These are phyloP conservation scores for Nephila pilipes DNA, from an alignment of 1,140 invertebrate genomes.

Conservation along the genomic window DNA sequence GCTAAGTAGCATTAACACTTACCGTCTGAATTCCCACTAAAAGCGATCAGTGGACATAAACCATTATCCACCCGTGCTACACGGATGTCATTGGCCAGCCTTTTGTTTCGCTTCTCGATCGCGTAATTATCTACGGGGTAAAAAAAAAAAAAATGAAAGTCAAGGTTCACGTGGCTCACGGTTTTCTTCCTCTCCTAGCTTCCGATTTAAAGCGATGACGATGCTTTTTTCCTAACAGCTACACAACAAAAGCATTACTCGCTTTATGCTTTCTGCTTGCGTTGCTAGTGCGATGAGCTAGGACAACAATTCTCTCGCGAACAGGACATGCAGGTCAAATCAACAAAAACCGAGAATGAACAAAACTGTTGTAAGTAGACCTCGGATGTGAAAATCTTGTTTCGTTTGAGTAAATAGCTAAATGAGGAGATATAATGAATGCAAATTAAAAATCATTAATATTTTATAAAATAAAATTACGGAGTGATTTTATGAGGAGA, in stretches of 20 bases:
- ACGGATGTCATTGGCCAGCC: conserved; percentile 63
- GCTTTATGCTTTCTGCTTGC: conserved; percentile 4
- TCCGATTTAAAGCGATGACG: conserved; percentile 19
- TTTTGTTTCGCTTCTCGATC: conserved; percentile 70
- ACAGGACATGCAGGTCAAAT: too few relatives aligned
- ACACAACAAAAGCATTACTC: background rate
- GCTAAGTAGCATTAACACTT: background rate
- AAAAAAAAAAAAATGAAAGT: conserved; percentile 27
- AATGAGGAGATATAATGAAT: too few relatives aligned
- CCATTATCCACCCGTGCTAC: background rate
- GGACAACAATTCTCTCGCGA: too few relatives aligned
- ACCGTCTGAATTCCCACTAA: background rate
- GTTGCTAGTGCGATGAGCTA: background rate
- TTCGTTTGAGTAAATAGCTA: too few relatives aligned
- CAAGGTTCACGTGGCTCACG: conserved; percentile 57
- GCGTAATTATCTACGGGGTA: conserved; percentile 57
- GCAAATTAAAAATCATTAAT: too few relatives aligned
- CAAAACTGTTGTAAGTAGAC: too few relatives aligned
- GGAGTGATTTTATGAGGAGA: too few relatives aligned
- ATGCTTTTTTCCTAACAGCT: background rate
- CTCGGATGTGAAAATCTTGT: too few relatives aligned
- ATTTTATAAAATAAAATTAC: too few relatives aligned
- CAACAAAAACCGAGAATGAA: too few relatives aligned
- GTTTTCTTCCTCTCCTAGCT: background rate
- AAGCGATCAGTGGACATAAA: background rate